Evolutionary conservation across 2,797 vertebrate species (phyloP), one percentile per base, ranked within the genome.

Genomic region (Dendrocincla fuliginosa): DNA sequence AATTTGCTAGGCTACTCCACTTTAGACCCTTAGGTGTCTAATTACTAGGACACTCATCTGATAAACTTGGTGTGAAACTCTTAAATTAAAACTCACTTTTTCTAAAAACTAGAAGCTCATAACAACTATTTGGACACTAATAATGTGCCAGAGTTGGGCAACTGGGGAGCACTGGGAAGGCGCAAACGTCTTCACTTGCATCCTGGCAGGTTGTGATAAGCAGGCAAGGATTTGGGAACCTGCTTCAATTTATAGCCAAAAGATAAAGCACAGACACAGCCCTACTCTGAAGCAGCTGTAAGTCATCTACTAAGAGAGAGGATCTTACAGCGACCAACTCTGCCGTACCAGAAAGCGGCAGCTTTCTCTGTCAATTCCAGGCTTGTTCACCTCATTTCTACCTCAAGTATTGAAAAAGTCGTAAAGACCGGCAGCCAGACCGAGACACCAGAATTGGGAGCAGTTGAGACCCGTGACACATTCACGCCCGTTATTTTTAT

Each of bases 401-500:
- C 33, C 39, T 61, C 57, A 42, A 67, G 22, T 19, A 44, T 5
- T 32, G 60, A n/a, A 19, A 25, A 92, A 89, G 39, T 16, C 35
- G 4, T 52, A 6, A 41, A 61, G 53, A 35, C 23, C 68, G 44
- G 13, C n/a, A 67, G 76, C 25, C 0, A 5, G 22, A 20, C 41
- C 8, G 11, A 78, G 65, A 46, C 55, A 55, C 20, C 14, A 4
- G 20, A 37, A 30, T 27, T 13, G 27, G 69, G 59, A 75, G 60
- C 13, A 17, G 79, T 28, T 52, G 74, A 20, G 60, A 60, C 23
- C 49, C 37, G 32, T 35, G 80, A 78, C n/a, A 75, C 75, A 93
- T 86, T 78, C 92, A 47, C 59, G 55, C 84, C 74, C 86, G 85
- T 95, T 93, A 94, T 89, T 94, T 94, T 87, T 94, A 91, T 79